These are phyloP conservation scores for Lycopodina hypogea DNA, from an alignment of 37 sponge, comb jelly and placozoan species.

Conservation along the genomic window DNA sequence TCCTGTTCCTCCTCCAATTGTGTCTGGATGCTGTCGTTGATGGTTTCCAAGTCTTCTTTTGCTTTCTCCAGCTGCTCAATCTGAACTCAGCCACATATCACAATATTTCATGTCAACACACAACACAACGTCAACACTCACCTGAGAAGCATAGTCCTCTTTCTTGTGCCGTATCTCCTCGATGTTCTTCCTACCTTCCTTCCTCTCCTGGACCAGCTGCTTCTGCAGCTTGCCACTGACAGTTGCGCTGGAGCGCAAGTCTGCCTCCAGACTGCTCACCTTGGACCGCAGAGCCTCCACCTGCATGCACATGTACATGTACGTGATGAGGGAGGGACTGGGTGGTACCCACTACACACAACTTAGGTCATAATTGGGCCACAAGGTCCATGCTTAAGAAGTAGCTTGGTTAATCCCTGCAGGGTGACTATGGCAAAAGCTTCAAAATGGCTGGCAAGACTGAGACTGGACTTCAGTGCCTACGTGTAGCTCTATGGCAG, in stretches of 20 bases:
- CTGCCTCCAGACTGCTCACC: constrained; percentile 21
- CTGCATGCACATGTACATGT: constrained; percentile 4
- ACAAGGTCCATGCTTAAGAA: too few relatives aligned
- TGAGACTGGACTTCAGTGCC: too few relatives aligned
- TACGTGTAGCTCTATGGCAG: too few relatives aligned
- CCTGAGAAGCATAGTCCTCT: constrained; percentile 2
- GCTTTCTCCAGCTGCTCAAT: constrained; percentile 25
- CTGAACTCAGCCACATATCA: neutral
- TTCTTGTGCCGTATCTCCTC: constrained; percentile 7
- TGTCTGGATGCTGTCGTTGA: constrained; percentile 40
- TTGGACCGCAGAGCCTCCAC: constrained; percentile 51
- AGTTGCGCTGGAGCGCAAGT: constrained; percentile 20
- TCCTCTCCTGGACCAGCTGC: constrained; percentile 16
- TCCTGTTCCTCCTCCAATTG: constrained; percentile 43
- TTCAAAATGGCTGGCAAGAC: too few relatives aligned
- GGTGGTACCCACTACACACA: too few relatives aligned
- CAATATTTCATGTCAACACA: neutral
- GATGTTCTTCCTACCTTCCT: neutral
- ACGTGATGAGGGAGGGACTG: neutral
- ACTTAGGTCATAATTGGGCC: too few relatives aligned
- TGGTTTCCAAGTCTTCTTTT: constrained; percentile 29
- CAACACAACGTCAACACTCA: constrained; percentile 4
- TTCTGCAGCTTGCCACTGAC: constrained; percentile 31
- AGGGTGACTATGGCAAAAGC: too few relatives aligned
- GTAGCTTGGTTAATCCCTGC: too few relatives aligned